phyloP scores from a whole-genome alignment of 2,888 invertebrate species.

The Machimus rusticus region DNA sequence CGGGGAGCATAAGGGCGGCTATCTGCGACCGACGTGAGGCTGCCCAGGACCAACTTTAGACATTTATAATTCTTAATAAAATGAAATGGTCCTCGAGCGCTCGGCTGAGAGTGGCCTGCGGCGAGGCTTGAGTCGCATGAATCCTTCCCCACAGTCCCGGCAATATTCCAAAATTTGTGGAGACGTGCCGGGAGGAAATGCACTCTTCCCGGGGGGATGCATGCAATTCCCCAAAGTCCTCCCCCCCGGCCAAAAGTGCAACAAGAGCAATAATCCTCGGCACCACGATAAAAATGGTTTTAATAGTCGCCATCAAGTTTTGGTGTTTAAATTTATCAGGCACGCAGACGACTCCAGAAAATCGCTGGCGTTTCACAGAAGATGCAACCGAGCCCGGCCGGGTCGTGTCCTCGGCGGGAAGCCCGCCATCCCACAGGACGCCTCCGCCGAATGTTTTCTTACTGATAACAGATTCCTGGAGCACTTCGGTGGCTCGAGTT shows the following conservation, averaged over 20 bases:
- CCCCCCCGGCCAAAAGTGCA: neutral
- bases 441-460: neutral
- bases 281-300: conserved; percentile 9
- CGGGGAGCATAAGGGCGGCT: neutral
- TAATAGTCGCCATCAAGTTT: conserved; percentile 20
- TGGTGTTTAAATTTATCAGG: conserved; percentile 15
- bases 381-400: neutral
- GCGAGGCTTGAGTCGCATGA: neutral
- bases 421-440: neutral
- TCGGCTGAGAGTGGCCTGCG: conserved; percentile 1
- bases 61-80: conserved; percentile 45
- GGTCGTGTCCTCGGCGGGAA: neutral
- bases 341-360: neutral
- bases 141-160: neutral
- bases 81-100: conserved; percentile 38
- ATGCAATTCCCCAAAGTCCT: neutral
- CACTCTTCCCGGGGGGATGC: neutral
- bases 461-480: conserved; percentile 30
- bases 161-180: neutral
- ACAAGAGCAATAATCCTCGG: conserved; percentile 10
- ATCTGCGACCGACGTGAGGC: neutral
- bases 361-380: neutral
- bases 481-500: conserved; percentile 12
- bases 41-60: conserved; percentile 41
- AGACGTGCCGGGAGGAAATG: neutral